phyloP scores from a whole-genome alignment of 2,113 vertebrate genomes.

The Tetrao urogallus region DNA sequence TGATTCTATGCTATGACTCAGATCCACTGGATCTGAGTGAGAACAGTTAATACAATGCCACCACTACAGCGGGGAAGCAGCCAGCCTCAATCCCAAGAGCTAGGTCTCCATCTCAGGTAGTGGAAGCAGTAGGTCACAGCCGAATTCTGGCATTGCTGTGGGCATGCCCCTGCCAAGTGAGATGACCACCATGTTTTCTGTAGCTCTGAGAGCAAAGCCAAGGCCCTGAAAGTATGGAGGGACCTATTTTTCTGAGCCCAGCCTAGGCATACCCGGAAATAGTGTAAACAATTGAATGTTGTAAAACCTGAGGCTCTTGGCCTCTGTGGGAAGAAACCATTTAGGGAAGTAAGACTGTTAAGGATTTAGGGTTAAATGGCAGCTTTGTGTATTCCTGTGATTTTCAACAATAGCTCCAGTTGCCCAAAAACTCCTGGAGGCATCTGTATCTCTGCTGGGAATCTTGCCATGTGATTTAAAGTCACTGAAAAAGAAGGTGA shows the following conservation, averaged over 20 bases:
- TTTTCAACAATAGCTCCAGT: background rate
- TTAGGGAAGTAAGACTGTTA: background rate
- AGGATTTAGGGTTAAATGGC: background rate
- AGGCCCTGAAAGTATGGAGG: rapidly evolving
- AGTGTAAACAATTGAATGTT: background rate
- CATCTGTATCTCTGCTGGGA: background rate
- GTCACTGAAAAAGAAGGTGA: background rate
- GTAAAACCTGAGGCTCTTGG: background rate
- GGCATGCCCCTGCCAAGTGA: rapidly evolving
- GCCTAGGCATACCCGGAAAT: background rate
- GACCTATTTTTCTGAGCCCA: background rate
- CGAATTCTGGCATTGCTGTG: background rate
- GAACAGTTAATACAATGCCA: background rate
- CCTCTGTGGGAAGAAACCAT: background rate
- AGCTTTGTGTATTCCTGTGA: background rate
- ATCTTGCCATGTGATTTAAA: background rate
- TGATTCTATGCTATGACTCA: too few relatives aligned
- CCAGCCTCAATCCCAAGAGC: background rate
- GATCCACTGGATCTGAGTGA: rapidly evolving
- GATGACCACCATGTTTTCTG: background rate
- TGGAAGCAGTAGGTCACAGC: background rate
- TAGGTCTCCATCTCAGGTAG: rapidly evolving
- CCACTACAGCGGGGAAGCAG: rapidly evolving
- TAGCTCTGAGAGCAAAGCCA: background rate
- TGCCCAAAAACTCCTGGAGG: background rate